Base-by-base conservation (phyloP, 2,888 invertebrate genomes). In the Ichneumon xanthorius region DNA sequence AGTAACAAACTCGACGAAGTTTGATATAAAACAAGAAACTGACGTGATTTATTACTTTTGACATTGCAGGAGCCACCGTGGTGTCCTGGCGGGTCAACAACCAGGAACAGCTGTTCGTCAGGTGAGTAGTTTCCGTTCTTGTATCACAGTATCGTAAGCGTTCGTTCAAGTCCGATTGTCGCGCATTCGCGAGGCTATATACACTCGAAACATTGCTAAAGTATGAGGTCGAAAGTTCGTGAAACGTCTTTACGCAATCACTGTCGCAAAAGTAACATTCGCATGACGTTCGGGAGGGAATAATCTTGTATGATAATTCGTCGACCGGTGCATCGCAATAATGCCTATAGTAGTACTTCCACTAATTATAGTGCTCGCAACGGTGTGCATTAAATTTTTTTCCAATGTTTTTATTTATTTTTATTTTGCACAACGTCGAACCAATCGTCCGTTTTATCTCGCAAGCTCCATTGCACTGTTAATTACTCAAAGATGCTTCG, bases 21-120 rank as follows among this genome's bases (percentile, higher is more conserved):
- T 33, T 16, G 22, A 40, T 11, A 50, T 14, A 0, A 6, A 40
- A 22, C 4, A 63, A 40, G 40, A 5, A 22, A 65, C n/a, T 77
- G 26, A 77, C 26, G 53, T 40, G 67, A 67, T 77, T 11, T 40
- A 9, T 37, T 71, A 40, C 88, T 91, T 90, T 88, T 86, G 58
- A 92, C 91, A 91, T 95, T 96, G 85, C 94, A 99, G 99, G 99
- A 94, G 98, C 99, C 88, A 99, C 99, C 81, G 97, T 99, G 88
- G 98, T 98, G 89, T 99, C 99, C 93, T 99, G 99, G 99, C 96
- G 98, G 92, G 98, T 98, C 87, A 98, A 98, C 95, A 99, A 98
- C 95, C 98, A 98, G 94, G 99, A 99, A 94, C 98, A 98, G 94
- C 96, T 99, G 93, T 99, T 99, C 95, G 98, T 99, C 92, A 99